These are phyloP conservation scores for Cheirogaleus major DNA, from an alignment of 2,797 vertebrate species.

Conservation along the genomic window DNA sequence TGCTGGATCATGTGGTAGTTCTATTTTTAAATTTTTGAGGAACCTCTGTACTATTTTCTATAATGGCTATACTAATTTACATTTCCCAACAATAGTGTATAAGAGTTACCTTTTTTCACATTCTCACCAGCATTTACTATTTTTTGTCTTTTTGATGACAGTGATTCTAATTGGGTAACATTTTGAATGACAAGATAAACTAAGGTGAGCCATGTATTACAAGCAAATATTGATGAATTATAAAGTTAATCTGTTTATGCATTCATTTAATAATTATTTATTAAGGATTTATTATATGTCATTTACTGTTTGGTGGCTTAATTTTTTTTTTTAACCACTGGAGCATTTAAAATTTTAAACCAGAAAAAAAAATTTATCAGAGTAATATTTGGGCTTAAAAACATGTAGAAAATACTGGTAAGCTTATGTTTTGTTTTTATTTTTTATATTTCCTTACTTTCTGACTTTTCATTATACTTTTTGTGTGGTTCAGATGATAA, in stretches of 20 bases:
- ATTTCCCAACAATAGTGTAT: neutral
- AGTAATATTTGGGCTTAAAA: neutral
- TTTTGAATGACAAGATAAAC: neutral
- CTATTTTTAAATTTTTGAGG: neutral
- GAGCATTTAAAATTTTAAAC: neutral
- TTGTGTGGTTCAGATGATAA: neutral
- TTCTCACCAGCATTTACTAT: neutral
- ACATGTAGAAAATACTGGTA: neutral
- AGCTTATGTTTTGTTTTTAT: neutral
- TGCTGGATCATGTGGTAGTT: neutral
- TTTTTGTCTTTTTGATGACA: neutral
- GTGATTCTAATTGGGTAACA: neutral
- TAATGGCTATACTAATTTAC: neutral
- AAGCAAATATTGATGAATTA: neutral
- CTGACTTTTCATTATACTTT: conserved; percentile 54
- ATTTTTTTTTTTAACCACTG: neutral
- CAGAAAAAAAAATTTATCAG: neutral
- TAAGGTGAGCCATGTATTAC: neutral
- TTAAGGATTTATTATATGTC: neutral
- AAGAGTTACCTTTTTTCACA: neutral
- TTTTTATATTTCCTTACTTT: neutral
- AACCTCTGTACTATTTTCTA: neutral
- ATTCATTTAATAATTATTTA: neutral
- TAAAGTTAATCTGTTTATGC: neutral
- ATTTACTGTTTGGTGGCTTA: neutral